These are phyloP conservation scores for Rhopilema esculentum DNA, from an alignment of 30 jellyfish, hydroid and myxozoan genomes.

Conservation along the genomic window DNA sequence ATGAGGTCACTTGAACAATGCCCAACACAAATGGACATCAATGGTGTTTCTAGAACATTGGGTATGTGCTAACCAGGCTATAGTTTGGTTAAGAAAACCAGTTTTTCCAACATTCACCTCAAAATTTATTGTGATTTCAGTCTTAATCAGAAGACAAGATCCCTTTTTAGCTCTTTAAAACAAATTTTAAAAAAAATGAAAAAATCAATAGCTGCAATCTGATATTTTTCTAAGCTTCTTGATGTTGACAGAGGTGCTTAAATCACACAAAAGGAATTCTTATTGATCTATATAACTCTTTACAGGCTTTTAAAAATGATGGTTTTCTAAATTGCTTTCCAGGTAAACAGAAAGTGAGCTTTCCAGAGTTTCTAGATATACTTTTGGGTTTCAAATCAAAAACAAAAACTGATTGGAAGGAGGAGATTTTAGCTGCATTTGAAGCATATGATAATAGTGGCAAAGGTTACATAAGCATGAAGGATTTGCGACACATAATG, in stretches of 20 bases:
- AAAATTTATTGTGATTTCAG: too few relatives aligned
- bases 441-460: conserved; percentile 70
- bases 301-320: too few relatives aligned
- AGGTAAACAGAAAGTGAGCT: conserved; percentile 92
- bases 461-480: conserved; percentile 75
- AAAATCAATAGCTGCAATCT: too few relatives aligned
- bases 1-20: conserved; percentile 96
- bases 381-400: conserved; percentile 65
- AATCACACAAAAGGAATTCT: too few relatives aligned
- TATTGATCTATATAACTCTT: too few relatives aligned
- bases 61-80: conserved; percentile 53
- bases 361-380: conserved; percentile 90
- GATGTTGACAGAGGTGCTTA: too few relatives aligned
- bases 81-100: background rate
- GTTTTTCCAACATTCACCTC: background rate
- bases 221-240: too few relatives aligned
- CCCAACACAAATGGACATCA: conserved; percentile 92
- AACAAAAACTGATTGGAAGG: conserved; percentile 61
- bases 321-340: background rate
- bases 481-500: conserved; percentile 88
- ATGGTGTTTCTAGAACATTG: conserved; percentile 38
- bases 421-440: conserved; percentile 82
- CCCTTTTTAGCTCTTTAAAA: too few relatives aligned
- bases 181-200: too few relatives aligned
- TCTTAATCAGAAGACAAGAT: too few relatives aligned